Base-by-base conservation (phyloP, 2,113 vertebrate species). In the Condylura cristata region DNA sequence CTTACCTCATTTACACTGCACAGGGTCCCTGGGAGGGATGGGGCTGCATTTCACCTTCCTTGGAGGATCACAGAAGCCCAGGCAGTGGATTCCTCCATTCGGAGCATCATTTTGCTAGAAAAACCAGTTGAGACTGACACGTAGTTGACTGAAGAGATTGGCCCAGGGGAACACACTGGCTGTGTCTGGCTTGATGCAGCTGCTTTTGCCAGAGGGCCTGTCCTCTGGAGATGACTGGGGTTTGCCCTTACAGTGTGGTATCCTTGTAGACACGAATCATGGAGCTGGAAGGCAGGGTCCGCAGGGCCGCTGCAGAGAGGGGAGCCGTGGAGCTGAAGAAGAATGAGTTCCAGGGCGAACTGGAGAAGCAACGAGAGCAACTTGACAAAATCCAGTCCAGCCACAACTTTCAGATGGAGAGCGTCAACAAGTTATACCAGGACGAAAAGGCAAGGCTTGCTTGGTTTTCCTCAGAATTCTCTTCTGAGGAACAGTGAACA, bases 301-400 rank as follows among this genome's bases (percentile, higher is more conserved):
- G 98, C 74, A 98, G 98, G 61, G 98, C 98, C 0, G 98, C 98
- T 0, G 98, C 96, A 0, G 99, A 99, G 95, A 97, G 98, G 32
- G 98, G 98, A 0, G 98, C 98, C 0, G 99, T 98, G 32, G 99
- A 99, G 91, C 85, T 99, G 84, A 99, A 99, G 91, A 99, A 99
- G 97, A 99, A 98, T 0, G 99, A 99, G 97, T 99, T 99, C 89
- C 99, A 99, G 97, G 98, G 98, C 6, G 98, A 99, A 90, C 97
- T 99, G 41, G 97, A 98, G 81, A 99, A 98, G 93, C 99, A 99
- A 86, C 98, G 96, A 3, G 98, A 99, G 58, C 98, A 99, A 92
- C 98, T 99, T 0, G 97, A 97, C 93, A 98, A 97, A 71, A 98
- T 99, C 30, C 99, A 99, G 96, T 98, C 94, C 26, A 96, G 98